Evolutionary conservation across 2,113 vertebrate genomes (phyloP), one percentile per base, ranked within the genome.

Genomic region (Leptocoma aspasia): DNA sequence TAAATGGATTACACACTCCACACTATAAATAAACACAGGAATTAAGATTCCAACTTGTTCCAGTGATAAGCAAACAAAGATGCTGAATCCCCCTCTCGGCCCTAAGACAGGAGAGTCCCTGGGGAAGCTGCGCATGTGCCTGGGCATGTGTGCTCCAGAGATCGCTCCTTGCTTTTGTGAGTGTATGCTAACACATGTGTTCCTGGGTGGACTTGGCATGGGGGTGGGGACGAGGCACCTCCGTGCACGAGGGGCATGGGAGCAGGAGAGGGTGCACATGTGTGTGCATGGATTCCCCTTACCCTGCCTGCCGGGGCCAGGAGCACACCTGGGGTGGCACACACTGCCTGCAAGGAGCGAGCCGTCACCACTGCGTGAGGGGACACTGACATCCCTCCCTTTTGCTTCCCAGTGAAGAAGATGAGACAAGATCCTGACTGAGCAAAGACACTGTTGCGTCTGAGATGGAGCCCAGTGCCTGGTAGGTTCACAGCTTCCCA

Each of bases 391-490:
- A 37, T 13, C 49, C 75, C 39, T 82, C 52, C 61, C 35, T 86
- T 95, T 92, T 49, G 69, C 37, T 84, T 89, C 63, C 57, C 92
- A 98, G 98, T 98, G 96, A 98, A 97, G 94, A 97, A 95, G 94
- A 96, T 97, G 97, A 97, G 96, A 95, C 94, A 77, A 92, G 93
- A 96, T 95, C 95, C 89, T 87, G 39, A 47, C 94, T 97, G 94
- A 97, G 78, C 68, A 64, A 95, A 92, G 84, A 77, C 78, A 9
- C 88, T 23, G 90, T 69, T 95, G 94, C 91, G 76, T 96, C 89
- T 45, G 94, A 94, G 92, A 97, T 97, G 97, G 97, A 98, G 81
- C 95, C 95, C 60, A 83, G 95, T 79, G 97, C 97, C 95, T 97
- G 98, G 98, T 98, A 96, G 95, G 98, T 98, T 83, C 86, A 59